phyloP scores from a whole-genome alignment of 2,797 vertebrate species.

The Mormyrops attenuatus region DNA sequence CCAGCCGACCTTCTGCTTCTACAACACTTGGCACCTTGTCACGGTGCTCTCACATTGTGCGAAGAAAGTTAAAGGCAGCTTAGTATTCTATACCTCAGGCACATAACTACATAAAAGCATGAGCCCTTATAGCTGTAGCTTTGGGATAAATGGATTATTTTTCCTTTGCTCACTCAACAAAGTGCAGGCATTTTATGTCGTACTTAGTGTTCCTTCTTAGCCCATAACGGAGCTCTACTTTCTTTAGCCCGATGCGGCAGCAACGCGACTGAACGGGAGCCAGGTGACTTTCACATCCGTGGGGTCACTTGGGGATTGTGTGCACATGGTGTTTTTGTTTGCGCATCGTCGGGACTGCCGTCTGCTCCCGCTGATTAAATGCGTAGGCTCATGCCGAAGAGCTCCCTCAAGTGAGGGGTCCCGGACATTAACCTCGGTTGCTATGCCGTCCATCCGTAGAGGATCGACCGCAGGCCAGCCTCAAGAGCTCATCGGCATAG shows the following conservation, averaged over 20 bases:
- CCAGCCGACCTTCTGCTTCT: slow-evolving; percentile 11
- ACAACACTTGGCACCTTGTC: slow-evolving; percentile 23
- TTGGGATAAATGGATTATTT: neutral
- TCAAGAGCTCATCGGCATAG: slow-evolving; percentile 11
- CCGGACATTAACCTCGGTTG: neutral
- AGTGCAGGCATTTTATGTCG: neutral
- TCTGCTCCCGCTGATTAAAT: neutral
- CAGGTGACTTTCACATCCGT: neutral
- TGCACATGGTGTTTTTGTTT: neutral
- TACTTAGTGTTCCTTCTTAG: neutral
- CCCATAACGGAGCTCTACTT: neutral
- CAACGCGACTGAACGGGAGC: neutral
- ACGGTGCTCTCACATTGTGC: slow-evolving; percentile 16
- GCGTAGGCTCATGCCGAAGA: neutral
- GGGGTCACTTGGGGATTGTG: neutral
- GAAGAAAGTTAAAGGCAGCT: slow-evolving; percentile 20
- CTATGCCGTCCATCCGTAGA: neutral
- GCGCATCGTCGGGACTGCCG: neutral
- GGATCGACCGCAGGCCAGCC: neutral
- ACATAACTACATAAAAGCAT: neutral
- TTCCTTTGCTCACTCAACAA: neutral
- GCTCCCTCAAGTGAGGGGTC: neutral
- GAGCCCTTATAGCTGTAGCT: neutral
- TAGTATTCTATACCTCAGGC: neutral
- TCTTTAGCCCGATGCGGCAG: neutral